Conservation (phyloP, 2,888 invertebrate species). For the Achlya flavicornis region DNA sequence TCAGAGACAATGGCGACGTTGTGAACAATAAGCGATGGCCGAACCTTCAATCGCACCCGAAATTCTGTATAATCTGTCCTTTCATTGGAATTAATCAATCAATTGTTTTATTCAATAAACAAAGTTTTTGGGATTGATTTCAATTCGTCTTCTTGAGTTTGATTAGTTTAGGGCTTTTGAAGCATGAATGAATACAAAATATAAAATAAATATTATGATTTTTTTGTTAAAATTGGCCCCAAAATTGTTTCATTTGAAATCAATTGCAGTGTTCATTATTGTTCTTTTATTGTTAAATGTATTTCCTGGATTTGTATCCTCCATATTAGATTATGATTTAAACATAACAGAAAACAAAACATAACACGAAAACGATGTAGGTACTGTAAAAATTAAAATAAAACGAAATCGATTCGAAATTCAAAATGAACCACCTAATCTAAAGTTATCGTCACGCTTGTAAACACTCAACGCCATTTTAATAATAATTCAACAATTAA, state of each 20-base stretch:
- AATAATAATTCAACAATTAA: constrained; percentile 11
- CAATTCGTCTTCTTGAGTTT: constrained; percentile 11
- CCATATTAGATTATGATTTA: too few relatives aligned
- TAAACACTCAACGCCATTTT: background rate
- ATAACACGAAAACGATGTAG: too few relatives aligned
- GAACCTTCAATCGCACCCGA: constrained; percentile 32
- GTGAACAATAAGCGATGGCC: constrained; percentile 37
- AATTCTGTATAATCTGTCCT: constrained; percentile 40
- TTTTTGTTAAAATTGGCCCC: too few relatives aligned
- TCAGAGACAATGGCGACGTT: constrained; percentile 41
- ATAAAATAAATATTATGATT: background rate
- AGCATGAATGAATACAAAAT: background rate
- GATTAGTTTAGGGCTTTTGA: constrained; percentile 9
- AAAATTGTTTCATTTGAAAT: too few relatives aligned
- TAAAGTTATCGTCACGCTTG: constrained; percentile 4
- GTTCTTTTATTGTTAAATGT: too few relatives aligned
- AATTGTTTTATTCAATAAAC: constrained; percentile 38
- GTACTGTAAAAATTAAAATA: too few relatives aligned
- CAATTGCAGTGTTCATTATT: too few relatives aligned
- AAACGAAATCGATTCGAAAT: background rate
- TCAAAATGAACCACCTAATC: background rate
- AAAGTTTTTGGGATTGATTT: constrained; percentile 20
- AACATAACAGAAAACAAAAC: too few relatives aligned
- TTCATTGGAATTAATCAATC: constrained; percentile 53
- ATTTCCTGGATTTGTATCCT: too few relatives aligned